Evolutionary conservation across 2,113 vertebrate species (phyloP), one percentile per base, ranked within the genome.

Genomic region (Neolamprologus caudopunctatus): DNA sequence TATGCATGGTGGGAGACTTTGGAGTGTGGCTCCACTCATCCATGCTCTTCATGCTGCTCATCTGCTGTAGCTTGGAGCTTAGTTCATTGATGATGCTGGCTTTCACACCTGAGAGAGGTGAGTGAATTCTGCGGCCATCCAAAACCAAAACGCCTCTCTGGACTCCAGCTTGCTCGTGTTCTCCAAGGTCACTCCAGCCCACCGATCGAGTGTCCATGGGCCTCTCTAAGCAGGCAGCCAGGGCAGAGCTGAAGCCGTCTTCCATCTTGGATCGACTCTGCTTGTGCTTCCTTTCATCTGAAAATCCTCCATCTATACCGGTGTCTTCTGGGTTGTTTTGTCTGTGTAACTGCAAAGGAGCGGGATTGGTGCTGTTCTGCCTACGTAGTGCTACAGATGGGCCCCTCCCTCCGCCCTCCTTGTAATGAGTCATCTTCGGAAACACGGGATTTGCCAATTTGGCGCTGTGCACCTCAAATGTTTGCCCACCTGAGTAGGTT

Each of bases 41-140:
- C 94, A 97, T 87, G 91, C 96, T 92, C 95, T 95, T 96, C 68
- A 96, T 94, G 89, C 96, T 93, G 54, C 97, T 96, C 94, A 99
- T 97, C 91, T 99, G 97, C 90, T 99, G 98, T 47, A 99, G 96
- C 92, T 98, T 99, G 95, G 97, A 97, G 94, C 97, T 98, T 19
- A 99, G 96, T 90, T 99, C 98, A 42, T 95, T 98, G 95, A 99
- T 98, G 93, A 99, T 98, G 95, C 97, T 99, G 89, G 97, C 97
- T 93, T 98, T 99, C 17, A 98, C 96, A 3, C 97, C 96, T 9
- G 97, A 97, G 85, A 97, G 94, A 73, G 97, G 95, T 42, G 96
- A 96, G 87, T 96, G 92, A 87, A 96, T 85, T 68, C 93, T 94
- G 28, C 95, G 96, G 6, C 94, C 92, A 11, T 96, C 96, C 80